Evolutionary conservation across 2,113 vertebrate species (phyloP), one percentile per base, ranked within the genome.

Genomic region (Scomber scombrus): DNA sequence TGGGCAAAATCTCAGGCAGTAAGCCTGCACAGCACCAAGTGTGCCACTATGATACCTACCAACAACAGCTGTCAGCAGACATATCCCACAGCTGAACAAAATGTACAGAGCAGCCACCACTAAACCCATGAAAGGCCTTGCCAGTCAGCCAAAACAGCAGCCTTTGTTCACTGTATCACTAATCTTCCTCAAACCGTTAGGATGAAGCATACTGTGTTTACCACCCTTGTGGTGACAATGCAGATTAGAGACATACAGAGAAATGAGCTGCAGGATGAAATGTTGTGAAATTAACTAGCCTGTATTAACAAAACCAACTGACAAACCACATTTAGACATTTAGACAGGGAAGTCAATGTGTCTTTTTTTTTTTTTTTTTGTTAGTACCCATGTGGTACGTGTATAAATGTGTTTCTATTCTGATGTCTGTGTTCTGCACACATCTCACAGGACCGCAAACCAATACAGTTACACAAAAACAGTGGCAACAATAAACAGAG

Each of bases 41-140:
- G 81, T 26, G 82, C 26, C 60, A 72, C 56, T n/a, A 15, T 70
- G 87, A 85, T 55, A 79, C 66, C 57, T 23, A 76, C 68, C 73
- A 71, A 66, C 63, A 68, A 75, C 70, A 86, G 70, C 82, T 62
- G 78, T 76, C 62, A 11, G 50, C 46, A 81, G 58, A 80, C 77
- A 75, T 72, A 70, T 83, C 71, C 71, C 68, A 75, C 62, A 70
- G 79, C 80, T 75, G 80, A 74, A 80, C 84, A 84, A 72, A 91
- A 91, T 76, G 67, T 77, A 76, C 78, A 85, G 82, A 85, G 56
- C 78, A 82, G 58, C 79, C 79, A 75, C 75, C 82, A 34, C 86
- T 91, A 86, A 89, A 85, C 78, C 91, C 82, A 90, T 80, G 60
- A 90, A 88, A 91, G 81, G 62, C 76, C 65, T 81, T 65, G 63